Evolutionary conservation across 2,888 invertebrate species (phyloP).

Genomic region (Polyploca ridens): DNA sequence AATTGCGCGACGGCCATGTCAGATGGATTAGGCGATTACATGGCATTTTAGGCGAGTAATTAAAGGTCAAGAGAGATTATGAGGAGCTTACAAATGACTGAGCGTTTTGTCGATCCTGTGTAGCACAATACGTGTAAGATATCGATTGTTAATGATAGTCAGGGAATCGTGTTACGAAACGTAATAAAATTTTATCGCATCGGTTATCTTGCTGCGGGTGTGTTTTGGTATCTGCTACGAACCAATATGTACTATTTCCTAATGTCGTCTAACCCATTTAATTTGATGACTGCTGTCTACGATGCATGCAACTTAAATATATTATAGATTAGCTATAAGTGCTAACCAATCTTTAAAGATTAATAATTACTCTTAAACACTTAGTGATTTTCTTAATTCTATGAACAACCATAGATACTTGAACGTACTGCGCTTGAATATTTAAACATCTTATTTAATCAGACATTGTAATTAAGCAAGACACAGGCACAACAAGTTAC

Average conservation of each 20-base stretch:
- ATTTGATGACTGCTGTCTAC: neutral
- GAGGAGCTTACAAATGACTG: conserved; percentile 17
- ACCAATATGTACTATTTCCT: conserved; percentile 38
- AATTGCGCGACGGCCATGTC: conserved; percentile 53
- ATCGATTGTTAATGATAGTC: conserved; percentile 51
- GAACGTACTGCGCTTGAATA: neutral
- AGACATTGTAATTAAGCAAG: neutral
- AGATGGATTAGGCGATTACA: conserved; percentile 44
- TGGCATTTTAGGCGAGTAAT: conserved; percentile 41
- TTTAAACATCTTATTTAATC: conserved; percentile 2
- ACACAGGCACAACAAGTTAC: conserved; percentile 1
- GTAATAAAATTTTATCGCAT: conserved; percentile 65
- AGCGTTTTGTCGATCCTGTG: neutral
- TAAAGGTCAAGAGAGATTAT: conserved; percentile 44
- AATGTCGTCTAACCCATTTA: conserved; percentile 38
- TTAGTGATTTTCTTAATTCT: neutral
- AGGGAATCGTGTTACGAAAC: conserved; percentile 61
- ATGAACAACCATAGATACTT: neutral
- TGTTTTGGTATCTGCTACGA: conserved; percentile 33
- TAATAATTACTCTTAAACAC: neutral
- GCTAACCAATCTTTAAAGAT: neutral
- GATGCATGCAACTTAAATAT: neutral
- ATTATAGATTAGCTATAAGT: neutral
- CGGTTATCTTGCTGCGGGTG: conserved; percentile 52
- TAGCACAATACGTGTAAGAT: conserved; percentile 14